Percentiles rank a stretch among this genome's conserved stretches.
These are phyloP conservation scores for Maconellicoccus hirsutus DNA, from an alignment of 1,140 invertebrate species.

Conservation along the genomic window DNA sequence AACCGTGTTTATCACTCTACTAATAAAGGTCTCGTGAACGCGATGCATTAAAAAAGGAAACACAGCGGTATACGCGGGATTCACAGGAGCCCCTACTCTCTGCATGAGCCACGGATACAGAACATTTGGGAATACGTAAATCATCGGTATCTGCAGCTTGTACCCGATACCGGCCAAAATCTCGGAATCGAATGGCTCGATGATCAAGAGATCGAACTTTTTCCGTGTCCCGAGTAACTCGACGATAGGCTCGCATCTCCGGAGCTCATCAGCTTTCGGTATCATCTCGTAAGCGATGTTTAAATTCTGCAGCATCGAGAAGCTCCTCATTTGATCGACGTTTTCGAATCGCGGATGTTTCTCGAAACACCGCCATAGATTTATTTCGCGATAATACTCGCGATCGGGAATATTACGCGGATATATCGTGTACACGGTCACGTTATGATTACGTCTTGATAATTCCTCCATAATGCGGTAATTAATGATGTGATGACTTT, in stretches of 20 bases:
- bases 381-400: not conserved
- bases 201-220: not conserved
- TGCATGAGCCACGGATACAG: not conserved
- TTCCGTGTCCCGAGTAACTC: not conserved
- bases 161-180: not conserved
- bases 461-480: conserved; percentile 32
- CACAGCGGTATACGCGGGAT: not conserved
- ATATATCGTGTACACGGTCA: conserved; percentile 31
- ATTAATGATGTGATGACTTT: conserved; percentile 35
- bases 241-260: not conserved
- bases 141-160: not conserved
- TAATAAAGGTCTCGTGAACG: not conserved
- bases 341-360: not conserved
- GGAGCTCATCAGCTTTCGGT: not conserved
- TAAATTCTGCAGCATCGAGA: not conserved
- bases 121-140: not conserved
- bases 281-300: not conserved
- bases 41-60: not conserved
- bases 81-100: not conserved
- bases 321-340: not conserved
- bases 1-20: not conserved
- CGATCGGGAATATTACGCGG: not conserved
- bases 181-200: not conserved
- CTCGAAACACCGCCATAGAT: not conserved
- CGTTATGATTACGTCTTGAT: conserved; percentile 31